Evolutionary conservation across 2,888 invertebrate genomes (phyloP).

Genomic region (Slavum lentiscoides): DNA sequence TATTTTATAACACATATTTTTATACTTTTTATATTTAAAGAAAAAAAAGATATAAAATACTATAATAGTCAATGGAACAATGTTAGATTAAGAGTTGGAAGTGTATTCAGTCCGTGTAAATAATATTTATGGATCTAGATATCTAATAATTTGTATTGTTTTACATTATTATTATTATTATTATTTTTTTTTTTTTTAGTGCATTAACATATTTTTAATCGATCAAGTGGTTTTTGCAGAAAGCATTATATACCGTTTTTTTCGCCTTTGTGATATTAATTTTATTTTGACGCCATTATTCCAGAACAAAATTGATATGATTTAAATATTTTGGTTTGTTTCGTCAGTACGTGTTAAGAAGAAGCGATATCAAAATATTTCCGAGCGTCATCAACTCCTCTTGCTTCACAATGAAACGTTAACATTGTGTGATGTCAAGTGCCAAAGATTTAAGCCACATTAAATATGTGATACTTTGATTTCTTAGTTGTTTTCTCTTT

Average conservation of each 20-base stretch:
- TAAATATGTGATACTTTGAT: constrained; percentile 32
- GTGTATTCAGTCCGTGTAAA: constrained; percentile 42
- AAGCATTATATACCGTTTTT: constrained; percentile 49
- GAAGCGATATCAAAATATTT: constrained; percentile 35
- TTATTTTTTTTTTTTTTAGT: constrained; percentile 45
- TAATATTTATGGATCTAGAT: constrained; percentile 39
- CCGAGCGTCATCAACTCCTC: constrained; percentile 32
- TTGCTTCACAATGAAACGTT: constrained; percentile 47
- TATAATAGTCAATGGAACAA: constrained; percentile 52
- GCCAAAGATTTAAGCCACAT: constrained; percentile 50
- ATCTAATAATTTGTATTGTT: constrained; percentile 35
- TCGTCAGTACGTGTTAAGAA: constrained; percentile 4
- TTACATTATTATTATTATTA: constrained; percentile 14
- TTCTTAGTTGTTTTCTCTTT: constrained; percentile 30
- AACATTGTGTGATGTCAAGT: constrained; percentile 51
- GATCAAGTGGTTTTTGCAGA: constrained; percentile 52
- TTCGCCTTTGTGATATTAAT: constrained; percentile 51
- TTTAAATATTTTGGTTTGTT: constrained; percentile 40
- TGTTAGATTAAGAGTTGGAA: constrained; percentile 43
- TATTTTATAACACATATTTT: constrained; percentile 51
- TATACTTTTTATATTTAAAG: constrained; percentile 52
- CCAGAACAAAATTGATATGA: constrained; percentile 50
- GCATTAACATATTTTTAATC: constrained; percentile 51
- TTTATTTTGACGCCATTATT: constrained; percentile 47
- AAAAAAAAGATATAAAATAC: constrained; percentile 39